Evolutionary conservation across 2,888 invertebrate genomes (phyloP).

Genomic region (Mythimna albipuncta): DNA sequence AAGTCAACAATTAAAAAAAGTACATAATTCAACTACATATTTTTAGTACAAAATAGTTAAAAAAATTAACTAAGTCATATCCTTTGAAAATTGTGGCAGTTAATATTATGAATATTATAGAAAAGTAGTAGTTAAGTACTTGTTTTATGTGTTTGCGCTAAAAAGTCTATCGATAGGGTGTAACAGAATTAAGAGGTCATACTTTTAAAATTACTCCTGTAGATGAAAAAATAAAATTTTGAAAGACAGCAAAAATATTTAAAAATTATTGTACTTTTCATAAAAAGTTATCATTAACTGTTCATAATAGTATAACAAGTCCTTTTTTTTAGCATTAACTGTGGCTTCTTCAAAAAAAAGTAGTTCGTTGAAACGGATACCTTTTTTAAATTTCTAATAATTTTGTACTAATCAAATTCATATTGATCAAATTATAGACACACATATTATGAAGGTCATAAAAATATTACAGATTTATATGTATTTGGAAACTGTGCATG

Average conservation of each 20-base stretch:
- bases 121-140: background rate
- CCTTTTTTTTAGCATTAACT: too few species aligned
- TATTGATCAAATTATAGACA: background rate
- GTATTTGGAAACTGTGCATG: background rate
- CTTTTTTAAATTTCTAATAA: background rate
- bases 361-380: too few species aligned
- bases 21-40: background rate
- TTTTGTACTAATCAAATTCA: background rate
- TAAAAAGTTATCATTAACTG: too few species aligned
- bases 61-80: constrained; percentile 26
- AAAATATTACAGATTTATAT: too few species aligned
- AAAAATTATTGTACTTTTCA: too few species aligned
- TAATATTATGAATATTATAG: constrained; percentile 7
- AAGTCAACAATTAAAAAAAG: background rate
- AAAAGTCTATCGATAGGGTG: background rate
- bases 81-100: constrained; percentile 28
- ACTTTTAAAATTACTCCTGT: too few species aligned
- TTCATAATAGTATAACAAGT: too few species aligned
- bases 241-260: too few species aligned
- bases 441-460: too few species aligned
- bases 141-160: constrained; percentile 19
- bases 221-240: too few species aligned
- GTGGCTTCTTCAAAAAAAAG: too few species aligned
- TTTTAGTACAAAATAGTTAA: constrained; percentile 41
- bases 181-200: too few species aligned